Evolutionary conservation across 2,888 invertebrate genomes (phyloP), one percentile per base, ranked within the genome.

Genomic region (Molanna angustata): DNA sequence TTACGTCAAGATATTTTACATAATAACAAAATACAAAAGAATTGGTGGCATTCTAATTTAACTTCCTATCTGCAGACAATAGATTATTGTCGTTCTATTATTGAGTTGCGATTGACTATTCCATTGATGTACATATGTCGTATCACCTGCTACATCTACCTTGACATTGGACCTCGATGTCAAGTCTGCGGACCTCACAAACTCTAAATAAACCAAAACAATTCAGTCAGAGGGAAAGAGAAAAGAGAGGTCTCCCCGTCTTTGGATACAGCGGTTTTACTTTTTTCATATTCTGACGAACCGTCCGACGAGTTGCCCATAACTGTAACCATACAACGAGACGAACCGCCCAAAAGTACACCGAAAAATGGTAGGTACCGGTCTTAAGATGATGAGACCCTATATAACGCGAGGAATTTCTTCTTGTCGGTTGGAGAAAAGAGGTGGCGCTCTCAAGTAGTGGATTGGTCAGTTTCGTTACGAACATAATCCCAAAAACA

Each of bases 401-500:
- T 57, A 48, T 51, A 58, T 52, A 52, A 53, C 37, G 37, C 49
- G 17, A 21, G 41, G 42, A 41, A 51, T 17, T 21, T 49, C 41
- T 32, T 37, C 32, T 39, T 32, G 27, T 35, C 48, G 49, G 43
- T 41, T 46, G 31, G 49, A 53, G 45, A 43, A 49, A 53, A 46
- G 44, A 56, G 54, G 56, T 53, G 54, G 55, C 55, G 44, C 56
- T 55, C 60, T 58, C 51, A 48, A 54, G 53, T 48, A 50, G 59
- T 61, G 59, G 58, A 61, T 51, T 60, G 59, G 61, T 60, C 57
- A 60, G 57, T 58, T 52, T 35, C 32, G 42, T 45, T 33, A 18
- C 31, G n/a, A 47, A 16, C 19, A 16, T n/a, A 14, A 33, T 11
- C 3, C 19, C 4, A 32, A 13, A 7, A 19, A 46, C 13, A 20